Percentiles rank a stretch among this genome's conserved stretches.
Evolutionary conservation across 2,888 invertebrate species (phyloP).

Genomic region (Cetonia aurata): DNA sequence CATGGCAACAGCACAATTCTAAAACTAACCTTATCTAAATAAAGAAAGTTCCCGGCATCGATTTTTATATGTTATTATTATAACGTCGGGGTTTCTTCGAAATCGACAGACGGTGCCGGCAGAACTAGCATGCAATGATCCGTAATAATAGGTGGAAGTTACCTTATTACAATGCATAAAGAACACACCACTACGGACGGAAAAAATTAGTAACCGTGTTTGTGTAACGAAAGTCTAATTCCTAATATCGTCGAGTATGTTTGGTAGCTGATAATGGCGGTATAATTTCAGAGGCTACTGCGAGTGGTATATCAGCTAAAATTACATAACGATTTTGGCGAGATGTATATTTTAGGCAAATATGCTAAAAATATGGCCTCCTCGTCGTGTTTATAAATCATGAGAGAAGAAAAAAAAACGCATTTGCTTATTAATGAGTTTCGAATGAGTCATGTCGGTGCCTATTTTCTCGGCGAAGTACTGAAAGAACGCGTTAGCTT

Average conservation of each 20-base stretch:
- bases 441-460: constrained; percentile 11
- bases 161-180: constrained; percentile 45
- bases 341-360: constrained; percentile 34
- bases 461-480: neutral
- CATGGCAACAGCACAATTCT: neutral
- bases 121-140: constrained; percentile 57
- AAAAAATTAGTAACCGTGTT: constrained; percentile 39
- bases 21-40: constrained; percentile 31
- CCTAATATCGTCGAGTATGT: constrained; percentile 30
- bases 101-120: constrained; percentile 56
- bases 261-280: constrained; percentile 4
- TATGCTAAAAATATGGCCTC: constrained; percentile 28
- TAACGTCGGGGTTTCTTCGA: constrained; percentile 51
- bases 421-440: constrained; percentile 23
- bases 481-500: neutral
- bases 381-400: neutral
- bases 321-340: constrained; percentile 17
- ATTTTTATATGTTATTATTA: constrained; percentile 39
- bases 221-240: constrained; percentile 38
- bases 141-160: constrained; percentile 56
- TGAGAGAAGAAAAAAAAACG: constrained; percentile 4
- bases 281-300: constrained; percentile 19
- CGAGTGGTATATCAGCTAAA: neutral
- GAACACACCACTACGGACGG: constrained; percentile 43
- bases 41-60: constrained; percentile 42